These are phyloP conservation scores for Callorhinus ursinus DNA, from an alignment of 2,113 vertebrate species.

Conservation along the genomic window DNA sequence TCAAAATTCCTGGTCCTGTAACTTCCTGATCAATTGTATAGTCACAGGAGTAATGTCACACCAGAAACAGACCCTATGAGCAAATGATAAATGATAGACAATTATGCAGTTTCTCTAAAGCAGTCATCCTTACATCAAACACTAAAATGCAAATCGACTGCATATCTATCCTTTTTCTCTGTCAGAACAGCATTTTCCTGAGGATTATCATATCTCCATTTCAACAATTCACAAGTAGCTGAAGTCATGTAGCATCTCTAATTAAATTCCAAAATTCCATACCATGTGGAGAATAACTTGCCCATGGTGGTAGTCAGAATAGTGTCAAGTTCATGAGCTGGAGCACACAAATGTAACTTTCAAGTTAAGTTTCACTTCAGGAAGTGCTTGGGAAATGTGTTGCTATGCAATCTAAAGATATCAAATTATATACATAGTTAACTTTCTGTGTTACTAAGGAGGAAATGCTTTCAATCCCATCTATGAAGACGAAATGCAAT, in stretches of 20 bases:
- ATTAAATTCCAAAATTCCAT: conserved; percentile 57
- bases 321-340: conserved; percentile 30
- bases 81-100: not conserved
- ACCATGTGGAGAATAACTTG: conserved; percentile 3
- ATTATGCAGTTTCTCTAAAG: conserved; percentile 1
- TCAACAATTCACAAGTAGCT: conserved; percentile 52
- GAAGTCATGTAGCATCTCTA: conserved; percentile 59
- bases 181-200: conserved; percentile 23
- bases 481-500: not conserved
- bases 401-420: conserved; percentile 38
- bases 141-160: conserved; percentile 21
- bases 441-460: not conserved
- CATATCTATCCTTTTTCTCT: not conserved
- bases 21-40: not conserved
- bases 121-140: not conserved
- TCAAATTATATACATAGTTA: not conserved
- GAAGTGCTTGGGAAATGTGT: conserved; percentile 37
- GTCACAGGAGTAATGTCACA: not conserved
- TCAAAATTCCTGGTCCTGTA: not conserved
- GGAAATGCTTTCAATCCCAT: not conserved
- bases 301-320: conserved; percentile 2
- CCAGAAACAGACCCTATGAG: not conserved
- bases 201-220: conserved; percentile 20
- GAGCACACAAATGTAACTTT: conserved; percentile 32
- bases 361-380: conserved; percentile 60